Conservation (phyloP, 2,888 invertebrate species). For the Lasius fuliginosus region DNA sequence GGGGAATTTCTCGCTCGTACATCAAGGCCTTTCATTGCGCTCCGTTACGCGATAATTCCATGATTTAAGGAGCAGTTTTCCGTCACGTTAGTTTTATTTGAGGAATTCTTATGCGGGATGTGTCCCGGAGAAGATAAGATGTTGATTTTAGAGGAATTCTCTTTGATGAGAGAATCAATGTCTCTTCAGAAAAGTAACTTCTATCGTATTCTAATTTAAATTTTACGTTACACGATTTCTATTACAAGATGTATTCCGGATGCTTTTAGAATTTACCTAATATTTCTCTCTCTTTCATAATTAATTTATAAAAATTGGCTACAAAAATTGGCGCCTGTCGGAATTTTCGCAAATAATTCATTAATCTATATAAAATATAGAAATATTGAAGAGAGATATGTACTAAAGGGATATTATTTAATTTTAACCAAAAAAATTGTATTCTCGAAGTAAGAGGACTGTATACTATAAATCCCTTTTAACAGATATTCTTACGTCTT, state of each 20-base stretch:
- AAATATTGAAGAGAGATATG: no score
- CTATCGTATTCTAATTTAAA: background rate
- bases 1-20: constrained; percentile 29
- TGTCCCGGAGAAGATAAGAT: background rate
- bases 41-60: constrained; percentile 18
- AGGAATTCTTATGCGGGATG: background rate
- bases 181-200: background rate
- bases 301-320: background rate
- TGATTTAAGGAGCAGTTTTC: constrained; percentile 37
- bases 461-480: no score
- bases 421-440: background rate
- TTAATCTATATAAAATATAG: background rate
- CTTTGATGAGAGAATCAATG: background rate
- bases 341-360: constrained; percentile 9
- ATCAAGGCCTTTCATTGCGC: constrained; percentile 32
- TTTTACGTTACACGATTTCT: background rate
- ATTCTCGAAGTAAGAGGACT: no score
- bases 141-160: background rate
- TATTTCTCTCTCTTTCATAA: background rate
- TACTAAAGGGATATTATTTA: background rate
- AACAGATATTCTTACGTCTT: no score
- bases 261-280: background rate
- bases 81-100: constrained; percentile 15
- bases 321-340: background rate
- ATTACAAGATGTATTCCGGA: background rate